phyloP scores from a whole-genome alignment of 2,888 invertebrate genomes.

The Drosophila birchii region DNA sequence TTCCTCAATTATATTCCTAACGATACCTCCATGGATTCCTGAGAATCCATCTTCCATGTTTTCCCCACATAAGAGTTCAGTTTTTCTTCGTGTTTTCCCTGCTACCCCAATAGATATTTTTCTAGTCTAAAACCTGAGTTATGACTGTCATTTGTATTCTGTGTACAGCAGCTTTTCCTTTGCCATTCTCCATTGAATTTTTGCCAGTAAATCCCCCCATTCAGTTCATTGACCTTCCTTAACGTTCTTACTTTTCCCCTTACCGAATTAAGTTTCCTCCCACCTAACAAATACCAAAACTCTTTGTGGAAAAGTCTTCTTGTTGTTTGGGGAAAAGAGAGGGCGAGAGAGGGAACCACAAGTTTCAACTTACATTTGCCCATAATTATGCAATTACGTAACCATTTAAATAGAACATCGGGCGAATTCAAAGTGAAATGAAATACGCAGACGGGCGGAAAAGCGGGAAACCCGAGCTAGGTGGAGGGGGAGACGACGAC shows the following conservation, averaged over 20 bases:
- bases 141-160: slow-evolving; percentile 33
- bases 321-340: slow-evolving; percentile 21
- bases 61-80: neutral
- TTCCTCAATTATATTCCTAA: neutral
- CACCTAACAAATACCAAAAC: slow-evolving; percentile 35
- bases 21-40: neutral
- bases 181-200: neutral
- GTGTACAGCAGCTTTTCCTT: slow-evolving; percentile 7
- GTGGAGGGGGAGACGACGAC: neutral
- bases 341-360: slow-evolving; percentile 41
- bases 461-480: neutral
- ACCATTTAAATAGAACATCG: slow-evolving; percentile 77
- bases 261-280: slow-evolving; percentile 22
- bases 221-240: slow-evolving; percentile 35
- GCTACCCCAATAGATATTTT: slow-evolving; percentile 2
- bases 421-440: slow-evolving; percentile 60
- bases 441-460: slow-evolving; percentile 50
- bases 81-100: neutral
- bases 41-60: neutral
- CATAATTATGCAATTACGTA: slow-evolving; percentile 79
- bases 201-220: neutral
- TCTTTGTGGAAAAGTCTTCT: slow-evolving; percentile 22
- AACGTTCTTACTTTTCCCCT: neutral
- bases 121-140: slow-evolving; percentile 14
- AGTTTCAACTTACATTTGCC: slow-evolving; percentile 58